phyloP scores from a whole-genome alignment of 2,888 invertebrate genomes.

The Torymus aiolomorphi region DNA sequence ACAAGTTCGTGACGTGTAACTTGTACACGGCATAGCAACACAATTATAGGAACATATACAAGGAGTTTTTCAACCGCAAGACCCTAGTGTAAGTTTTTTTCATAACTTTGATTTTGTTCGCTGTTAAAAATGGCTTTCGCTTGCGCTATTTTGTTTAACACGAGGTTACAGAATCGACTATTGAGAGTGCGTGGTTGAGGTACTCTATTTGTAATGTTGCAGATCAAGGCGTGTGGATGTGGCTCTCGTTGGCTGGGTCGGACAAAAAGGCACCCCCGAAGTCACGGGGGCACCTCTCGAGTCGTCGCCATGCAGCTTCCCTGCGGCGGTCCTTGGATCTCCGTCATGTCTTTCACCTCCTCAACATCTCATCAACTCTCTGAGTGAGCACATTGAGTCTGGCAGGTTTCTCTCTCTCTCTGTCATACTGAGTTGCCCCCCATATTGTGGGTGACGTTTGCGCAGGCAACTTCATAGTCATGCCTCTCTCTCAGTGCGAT shows the following conservation, averaged over 20 bases:
- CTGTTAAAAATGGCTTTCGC: constrained; percentile 48
- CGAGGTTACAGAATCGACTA: constrained; percentile 68
- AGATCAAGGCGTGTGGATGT: constrained; percentile 65
- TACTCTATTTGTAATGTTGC: constrained; percentile 72
- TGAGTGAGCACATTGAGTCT: constrained; percentile 54
- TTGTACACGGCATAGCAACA: constrained; percentile 12
- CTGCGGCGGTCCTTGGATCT: constrained; percentile 62
- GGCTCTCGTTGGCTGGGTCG: constrained; percentile 46
- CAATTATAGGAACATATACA: constrained; percentile 46
- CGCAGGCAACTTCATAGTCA: constrained; percentile 60
- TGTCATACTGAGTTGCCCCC: constrained; percentile 64
- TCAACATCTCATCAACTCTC: constrained; percentile 44
- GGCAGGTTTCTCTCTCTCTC: constrained; percentile 62
- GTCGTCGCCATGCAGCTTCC: constrained; percentile 5
- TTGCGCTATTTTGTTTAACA: constrained; percentile 44
- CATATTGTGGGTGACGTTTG: constrained; percentile 60
- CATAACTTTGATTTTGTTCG: constrained; percentile 36
- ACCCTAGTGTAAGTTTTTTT: constrained; percentile 27
- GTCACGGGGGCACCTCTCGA: constrained; percentile 40
- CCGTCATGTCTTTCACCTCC: constrained; percentile 58
- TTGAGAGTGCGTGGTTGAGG: constrained; percentile 74
- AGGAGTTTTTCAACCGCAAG: constrained; percentile 34
- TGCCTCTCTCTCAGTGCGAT: constrained; percentile 62
- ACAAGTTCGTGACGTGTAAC: constrained; percentile 15
- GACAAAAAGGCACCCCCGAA: constrained; percentile 47